phyloP scores from a whole-genome alignment of 2,888 invertebrate species.

The Cybosia mesomella region DNA sequence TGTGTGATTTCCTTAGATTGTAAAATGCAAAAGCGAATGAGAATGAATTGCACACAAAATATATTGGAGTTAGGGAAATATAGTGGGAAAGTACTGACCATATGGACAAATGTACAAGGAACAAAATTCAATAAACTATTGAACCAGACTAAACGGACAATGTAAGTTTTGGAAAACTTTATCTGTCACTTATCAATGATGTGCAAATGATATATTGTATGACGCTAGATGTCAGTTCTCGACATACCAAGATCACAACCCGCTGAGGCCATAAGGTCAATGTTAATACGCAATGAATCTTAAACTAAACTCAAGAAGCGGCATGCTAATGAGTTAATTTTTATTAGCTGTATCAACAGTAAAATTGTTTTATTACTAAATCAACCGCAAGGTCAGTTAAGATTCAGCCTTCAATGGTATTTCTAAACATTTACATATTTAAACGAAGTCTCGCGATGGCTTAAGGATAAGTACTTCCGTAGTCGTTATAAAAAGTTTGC shows the following conservation, averaged over 20 bases:
- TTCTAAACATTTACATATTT: slow-evolving; percentile 40
- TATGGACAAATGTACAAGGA: not conserved
- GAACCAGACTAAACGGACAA: not conserved
- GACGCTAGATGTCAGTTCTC: not conserved
- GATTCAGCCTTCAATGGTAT: slow-evolving; percentile 49
- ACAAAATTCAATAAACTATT: not conserved
- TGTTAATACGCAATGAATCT: slow-evolving; percentile 51
- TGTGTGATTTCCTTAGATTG: not conserved
- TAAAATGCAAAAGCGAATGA: not conserved
- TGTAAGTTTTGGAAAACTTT: not conserved
- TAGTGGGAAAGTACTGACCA: no score
- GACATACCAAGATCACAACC: slow-evolving; percentile 26
- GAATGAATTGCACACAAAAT: not conserved
- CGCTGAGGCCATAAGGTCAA: slow-evolving; percentile 49
- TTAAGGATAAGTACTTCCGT: slow-evolving; percentile 52
- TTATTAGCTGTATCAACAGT: slow-evolving; percentile 49
- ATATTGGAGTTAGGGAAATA: no score
- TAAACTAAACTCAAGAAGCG: slow-evolving; percentile 39
- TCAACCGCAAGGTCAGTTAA: slow-evolving; percentile 55
- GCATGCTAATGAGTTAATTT: slow-evolving; percentile 52
- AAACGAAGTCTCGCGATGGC: slow-evolving; percentile 31
- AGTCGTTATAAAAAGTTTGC: slow-evolving; percentile 56
- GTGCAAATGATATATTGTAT: not conserved
- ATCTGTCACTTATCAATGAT: not conserved
- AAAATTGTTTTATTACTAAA: slow-evolving; percentile 57